These are phyloP conservation scores for Epistrophe grossulariae DNA, from an alignment of 2,888 invertebrate species.

Conservation along the genomic window DNA sequence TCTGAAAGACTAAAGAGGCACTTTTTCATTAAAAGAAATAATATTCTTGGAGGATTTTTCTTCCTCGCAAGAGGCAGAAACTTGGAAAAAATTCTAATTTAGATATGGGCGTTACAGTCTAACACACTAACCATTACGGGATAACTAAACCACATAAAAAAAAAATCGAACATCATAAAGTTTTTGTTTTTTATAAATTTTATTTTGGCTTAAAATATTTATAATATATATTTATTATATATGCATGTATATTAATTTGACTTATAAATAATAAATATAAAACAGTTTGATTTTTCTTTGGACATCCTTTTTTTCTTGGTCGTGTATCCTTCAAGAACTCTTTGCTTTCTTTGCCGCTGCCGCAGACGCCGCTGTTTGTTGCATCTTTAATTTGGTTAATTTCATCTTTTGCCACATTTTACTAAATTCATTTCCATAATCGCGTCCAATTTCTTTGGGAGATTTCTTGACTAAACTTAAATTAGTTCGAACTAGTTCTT, in stretches of 20 bases:
- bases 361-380: neutral
- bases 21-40: too few relatives aligned
- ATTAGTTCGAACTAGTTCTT: slow-evolving; percentile 23
- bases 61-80: too few relatives aligned
- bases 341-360: neutral
- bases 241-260: too few relatives aligned
- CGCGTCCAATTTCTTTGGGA: slow-evolving; percentile 2
- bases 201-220: neutral
- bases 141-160: too few relatives aligned
- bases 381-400: slow-evolving; percentile 5
- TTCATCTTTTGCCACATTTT: slow-evolving; percentile 39
- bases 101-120: too few relatives aligned
- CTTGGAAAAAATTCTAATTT: too few relatives aligned
- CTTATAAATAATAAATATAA: slow-evolving; percentile 2
- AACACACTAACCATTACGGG: too few relatives aligned
- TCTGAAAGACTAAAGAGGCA: too few relatives aligned
- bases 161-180: neutral
- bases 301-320: neutral
- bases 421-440: slow-evolving; percentile 30
- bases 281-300: neutral
- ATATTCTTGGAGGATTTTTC: too few relatives aligned
- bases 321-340: neutral
- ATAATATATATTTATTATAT: too few relatives aligned
- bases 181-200: neutral
- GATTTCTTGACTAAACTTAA: slow-evolving; percentile 3